Conservation (phyloP, 2,888 invertebrate genomes). For the Xestia rhomboidea region DNA sequence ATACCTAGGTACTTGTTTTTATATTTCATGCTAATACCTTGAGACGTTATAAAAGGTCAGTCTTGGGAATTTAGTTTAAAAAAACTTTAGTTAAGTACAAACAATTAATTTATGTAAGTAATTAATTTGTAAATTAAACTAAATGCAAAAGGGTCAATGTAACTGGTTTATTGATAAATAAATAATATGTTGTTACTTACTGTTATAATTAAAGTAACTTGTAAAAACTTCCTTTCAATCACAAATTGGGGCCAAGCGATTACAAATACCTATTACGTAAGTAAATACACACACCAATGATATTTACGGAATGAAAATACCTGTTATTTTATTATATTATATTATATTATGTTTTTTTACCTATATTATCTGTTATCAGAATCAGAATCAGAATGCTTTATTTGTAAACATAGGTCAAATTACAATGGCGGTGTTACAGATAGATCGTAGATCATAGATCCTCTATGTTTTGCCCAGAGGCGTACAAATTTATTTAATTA, state of each 20-base stretch:
- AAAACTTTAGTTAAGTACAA: slow-evolving; percentile 12
- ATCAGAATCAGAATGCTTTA: no score
- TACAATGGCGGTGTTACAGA: no score
- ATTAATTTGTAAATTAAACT: slow-evolving; percentile 35
- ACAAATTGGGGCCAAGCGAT: neutral
- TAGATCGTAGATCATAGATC: no score
- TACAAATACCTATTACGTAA: neutral
- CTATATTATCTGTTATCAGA: no score
- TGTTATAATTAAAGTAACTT: neutral
- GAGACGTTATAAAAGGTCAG: slow-evolving; percentile 46
- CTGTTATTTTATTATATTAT: no score
- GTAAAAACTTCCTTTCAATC: slow-evolving; percentile 29
- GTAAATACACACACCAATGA: neutral
- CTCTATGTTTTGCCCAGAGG: no score
- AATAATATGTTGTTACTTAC: neutral
- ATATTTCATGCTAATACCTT: slow-evolving; percentile 39
- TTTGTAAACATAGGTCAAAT: no score
- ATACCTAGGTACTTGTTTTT: slow-evolving; percentile 7
- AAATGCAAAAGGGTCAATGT: slow-evolving; percentile 54
- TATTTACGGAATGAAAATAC: no score
- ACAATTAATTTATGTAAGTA: slow-evolving; percentile 23
- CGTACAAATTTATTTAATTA: no score
- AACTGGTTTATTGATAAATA: slow-evolving; percentile 29
- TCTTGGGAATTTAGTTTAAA: slow-evolving; percentile 46
- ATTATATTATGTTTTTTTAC: no score